Percentiles rank a stretch among this genome's conserved stretches.
phyloP scores from a whole-genome alignment of 2,888 invertebrate species.

The Sisyra terminalis region DNA sequence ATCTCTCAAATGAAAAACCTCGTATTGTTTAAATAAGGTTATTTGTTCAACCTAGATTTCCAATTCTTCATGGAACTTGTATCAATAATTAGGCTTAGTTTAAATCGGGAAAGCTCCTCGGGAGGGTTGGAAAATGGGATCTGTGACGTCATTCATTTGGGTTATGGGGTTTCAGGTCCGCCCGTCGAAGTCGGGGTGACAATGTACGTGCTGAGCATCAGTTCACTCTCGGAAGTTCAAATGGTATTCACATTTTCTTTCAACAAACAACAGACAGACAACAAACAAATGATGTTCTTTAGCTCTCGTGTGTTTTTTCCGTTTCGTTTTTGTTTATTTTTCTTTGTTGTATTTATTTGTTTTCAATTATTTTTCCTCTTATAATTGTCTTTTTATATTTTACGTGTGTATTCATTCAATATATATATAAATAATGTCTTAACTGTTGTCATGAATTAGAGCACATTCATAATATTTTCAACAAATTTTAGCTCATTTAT shows the following conservation, averaged over 20 bases:
- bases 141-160: slow-evolving; percentile 13
- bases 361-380: no score
- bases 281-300: not conserved
- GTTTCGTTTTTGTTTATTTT: not conserved
- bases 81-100: not conserved
- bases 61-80: not conserved
- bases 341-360: not conserved
- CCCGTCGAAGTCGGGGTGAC: slow-evolving; percentile 96
- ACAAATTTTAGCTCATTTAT: no score
- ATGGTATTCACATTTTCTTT: slow-evolving; percentile 48
- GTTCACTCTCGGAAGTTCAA: slow-evolving; percentile 95
- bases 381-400: no score
- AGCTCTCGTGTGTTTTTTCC: not conserved
- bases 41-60: no score
- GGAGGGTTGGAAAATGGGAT: slow-evolving; percentile 8
- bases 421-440: no score
- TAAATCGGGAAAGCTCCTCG: slow-evolving; percentile 2
- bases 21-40: no score
- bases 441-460: no score
- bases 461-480: no score
- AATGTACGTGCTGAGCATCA: slow-evolving; percentile 96
- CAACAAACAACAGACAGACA: slow-evolving; percentile 9
- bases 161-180: slow-evolving; percentile 64
- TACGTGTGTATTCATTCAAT: no score
- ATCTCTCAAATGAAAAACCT: no score